A percentile compares a stretch with the other conserved stretches of the same genome.
Evolutionary conservation across 2,797 vertebrate species (phyloP).

Genomic region (Sciurus vulgaris): DNA sequence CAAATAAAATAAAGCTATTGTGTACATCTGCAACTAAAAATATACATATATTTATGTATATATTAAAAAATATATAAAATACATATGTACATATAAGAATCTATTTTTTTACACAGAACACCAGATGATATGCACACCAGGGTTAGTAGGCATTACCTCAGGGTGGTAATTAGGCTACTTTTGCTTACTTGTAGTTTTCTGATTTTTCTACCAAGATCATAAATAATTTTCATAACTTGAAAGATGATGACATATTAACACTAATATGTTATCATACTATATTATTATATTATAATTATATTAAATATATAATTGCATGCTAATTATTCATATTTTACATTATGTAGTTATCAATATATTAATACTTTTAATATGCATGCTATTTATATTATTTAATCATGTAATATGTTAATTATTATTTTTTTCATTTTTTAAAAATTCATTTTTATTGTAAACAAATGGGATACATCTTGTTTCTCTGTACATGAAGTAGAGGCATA

Average conservation of each 20-base stretch:
- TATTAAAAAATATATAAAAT: not conserved
- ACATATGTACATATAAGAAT: not conserved
- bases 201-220: not conserved
- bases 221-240: slow-evolving; percentile 13
- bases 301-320: not conserved
- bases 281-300: not conserved
- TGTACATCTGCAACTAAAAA: no score
- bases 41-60: no score
- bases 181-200: slow-evolving; percentile 6
- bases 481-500: no score
- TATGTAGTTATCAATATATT: not conserved
- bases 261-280: not conserved
- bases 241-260: not conserved
- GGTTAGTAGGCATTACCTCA: not conserved
- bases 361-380: not conserved
- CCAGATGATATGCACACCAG: not conserved
- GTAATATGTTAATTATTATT: not conserved
- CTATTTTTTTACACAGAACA: not conserved
- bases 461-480: no score
- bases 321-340: not conserved
- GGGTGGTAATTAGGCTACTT: not conserved
- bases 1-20: no score
- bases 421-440: no score
- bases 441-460: no score
- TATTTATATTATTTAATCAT: not conserved